These are phyloP conservation scores for Hemitrygon akajei DNA, from an alignment of 2,797 vertebrate genomes.

Conservation along the genomic window DNA sequence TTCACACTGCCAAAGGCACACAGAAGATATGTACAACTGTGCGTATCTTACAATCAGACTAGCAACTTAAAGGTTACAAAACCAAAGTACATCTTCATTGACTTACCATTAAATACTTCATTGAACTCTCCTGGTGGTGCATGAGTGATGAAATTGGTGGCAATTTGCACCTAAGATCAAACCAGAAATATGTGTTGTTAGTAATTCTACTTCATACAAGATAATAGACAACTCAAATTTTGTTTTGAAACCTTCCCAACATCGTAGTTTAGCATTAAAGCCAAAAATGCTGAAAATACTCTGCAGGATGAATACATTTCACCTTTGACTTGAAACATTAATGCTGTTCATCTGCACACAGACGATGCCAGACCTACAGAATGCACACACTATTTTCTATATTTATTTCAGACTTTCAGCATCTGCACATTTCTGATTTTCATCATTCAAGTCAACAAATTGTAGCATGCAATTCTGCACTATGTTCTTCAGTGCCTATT, in stretches of 20 bases:
- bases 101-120: slow-evolving; percentile 92
- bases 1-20: background rate
- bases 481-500: no score
- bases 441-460: background rate
- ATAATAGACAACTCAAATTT: no score
- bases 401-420: no score
- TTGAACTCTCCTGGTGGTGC: slow-evolving; percentile 94
- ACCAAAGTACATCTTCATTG: background rate
- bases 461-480: background rate
- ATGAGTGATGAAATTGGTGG: slow-evolving; percentile 86
- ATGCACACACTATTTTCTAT: no score
- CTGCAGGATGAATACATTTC: no score
- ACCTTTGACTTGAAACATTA: no score
- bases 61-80: background rate
- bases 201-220: background rate
- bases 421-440: no score
- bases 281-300: no score
- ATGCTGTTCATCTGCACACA: no score
- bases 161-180: slow-evolving; percentile 77
- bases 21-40: background rate
- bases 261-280: no score
- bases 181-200: slow-evolving; percentile 40
- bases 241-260: background rate
- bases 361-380: no score
- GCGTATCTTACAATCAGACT: background rate